Percentiles rank a stretch among this genome's conserved stretches.
Evolutionary conservation across 2,888 invertebrate species (phyloP).

Genomic region (Trachelus troglodyta): DNA sequence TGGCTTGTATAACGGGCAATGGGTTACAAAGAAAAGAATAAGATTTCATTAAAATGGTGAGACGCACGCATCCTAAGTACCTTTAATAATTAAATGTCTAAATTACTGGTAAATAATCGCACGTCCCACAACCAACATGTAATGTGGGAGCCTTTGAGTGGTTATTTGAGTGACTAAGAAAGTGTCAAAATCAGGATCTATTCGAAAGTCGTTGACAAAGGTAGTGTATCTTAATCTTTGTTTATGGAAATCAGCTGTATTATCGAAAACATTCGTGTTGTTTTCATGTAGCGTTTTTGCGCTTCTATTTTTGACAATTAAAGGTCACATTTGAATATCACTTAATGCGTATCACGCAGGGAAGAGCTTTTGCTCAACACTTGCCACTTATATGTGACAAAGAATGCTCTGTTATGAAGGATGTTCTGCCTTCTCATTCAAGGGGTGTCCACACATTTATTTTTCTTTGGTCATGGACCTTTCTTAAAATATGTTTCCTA

Average conservation of each 20-base stretch:
- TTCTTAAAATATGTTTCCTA: neutral
- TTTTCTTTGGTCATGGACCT: neutral
- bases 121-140: constrained; percentile 44
- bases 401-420: constrained; percentile 1
- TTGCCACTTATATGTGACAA: constrained; percentile 3
- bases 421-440: neutral
- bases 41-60: constrained; percentile 49
- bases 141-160: constrained; percentile 41
- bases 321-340: constrained; percentile 15
- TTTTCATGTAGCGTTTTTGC: constrained; percentile 18
- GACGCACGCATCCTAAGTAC: constrained; percentile 41
- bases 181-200: constrained; percentile 33
- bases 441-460: neutral
- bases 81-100: constrained; percentile 52
- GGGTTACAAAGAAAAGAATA: constrained; percentile 12
- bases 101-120: constrained; percentile 51
- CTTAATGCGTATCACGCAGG: neutral
- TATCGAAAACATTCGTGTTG: constrained; percentile 45
- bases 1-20: neutral
- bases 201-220: constrained; percentile 44
- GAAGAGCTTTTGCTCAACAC: neutral
- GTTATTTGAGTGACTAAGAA: constrained; percentile 34
- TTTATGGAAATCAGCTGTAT: constrained; percentile 64
- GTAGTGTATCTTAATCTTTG: constrained; percentile 52
- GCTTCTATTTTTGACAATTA: constrained; percentile 43